Evolutionary conservation across 2,888 invertebrate species (phyloP).

Genomic region (Marronus borbonicus): DNA sequence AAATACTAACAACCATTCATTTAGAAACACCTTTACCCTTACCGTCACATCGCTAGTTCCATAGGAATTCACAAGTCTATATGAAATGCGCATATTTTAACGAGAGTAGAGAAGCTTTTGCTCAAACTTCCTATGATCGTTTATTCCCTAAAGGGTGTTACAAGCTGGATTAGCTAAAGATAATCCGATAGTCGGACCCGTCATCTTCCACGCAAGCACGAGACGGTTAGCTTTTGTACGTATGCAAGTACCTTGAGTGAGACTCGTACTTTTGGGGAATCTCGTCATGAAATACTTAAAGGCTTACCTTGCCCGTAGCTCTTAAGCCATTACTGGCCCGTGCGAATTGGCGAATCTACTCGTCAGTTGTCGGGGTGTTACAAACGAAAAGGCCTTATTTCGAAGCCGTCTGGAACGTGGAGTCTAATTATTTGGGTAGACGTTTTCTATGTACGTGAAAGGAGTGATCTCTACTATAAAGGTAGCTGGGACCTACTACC

Average conservation of each 20-base stretch:
- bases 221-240: constrained; percentile 18
- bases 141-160: constrained; percentile 35
- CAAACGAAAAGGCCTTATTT: too few species aligned
- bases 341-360: neutral
- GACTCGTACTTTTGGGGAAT: constrained; percentile 1
- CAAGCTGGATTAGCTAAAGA: constrained; percentile 23
- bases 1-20: too few species aligned
- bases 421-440: neutral
- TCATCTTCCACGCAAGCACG: neutral
- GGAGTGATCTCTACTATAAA: too few species aligned
- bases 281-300: constrained; percentile 25
- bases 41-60: neutral
- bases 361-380: too few species aligned
- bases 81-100: too few species aligned
- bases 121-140: constrained; percentile 24
- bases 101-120: too few species aligned
- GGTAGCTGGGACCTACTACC: too few species aligned
- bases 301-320: constrained; percentile 12
- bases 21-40: neutral
- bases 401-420: neutral
- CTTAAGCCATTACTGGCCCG: neutral
- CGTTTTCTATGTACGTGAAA: too few species aligned
- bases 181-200: neutral
- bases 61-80: constrained; percentile 12
- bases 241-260: neutral